Conservation (phyloP, 2,888 invertebrate species). For the Steinernema scapterisci region DNA sequence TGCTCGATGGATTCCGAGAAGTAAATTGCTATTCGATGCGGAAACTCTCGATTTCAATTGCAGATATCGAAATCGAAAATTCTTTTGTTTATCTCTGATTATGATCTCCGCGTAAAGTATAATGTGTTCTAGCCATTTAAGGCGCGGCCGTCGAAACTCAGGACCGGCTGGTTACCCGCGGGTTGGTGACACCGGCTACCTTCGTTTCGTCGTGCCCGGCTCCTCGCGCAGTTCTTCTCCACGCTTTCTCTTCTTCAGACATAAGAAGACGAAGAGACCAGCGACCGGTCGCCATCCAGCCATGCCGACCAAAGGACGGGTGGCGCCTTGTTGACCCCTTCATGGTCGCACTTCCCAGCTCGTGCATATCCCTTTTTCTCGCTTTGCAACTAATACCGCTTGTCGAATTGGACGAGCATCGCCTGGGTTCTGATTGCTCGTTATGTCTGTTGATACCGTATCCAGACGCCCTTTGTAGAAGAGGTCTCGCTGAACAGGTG, state of each 20-base stretch:
- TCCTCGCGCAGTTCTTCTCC: conserved; percentile 3
- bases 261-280: not conserved
- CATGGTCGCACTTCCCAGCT: not conserved
- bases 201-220: not conserved
- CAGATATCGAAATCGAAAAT: not conserved
- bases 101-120: conserved; percentile 17
- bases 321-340: conserved; percentile 15
- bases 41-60: conserved; percentile 23
- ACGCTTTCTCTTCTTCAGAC: conserved; percentile 26
- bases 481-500: not conserved
- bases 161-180: not conserved
- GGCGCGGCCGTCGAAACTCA: not conserved
- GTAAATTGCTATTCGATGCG: not conserved
- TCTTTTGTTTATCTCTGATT: conserved; percentile 26
- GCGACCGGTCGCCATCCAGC: not conserved
- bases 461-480: not conserved
- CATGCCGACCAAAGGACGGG: conserved; percentile 25
- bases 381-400: conserved; percentile 29
- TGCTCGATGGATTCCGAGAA: not conserved
- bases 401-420: no score
- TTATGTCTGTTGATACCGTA: not conserved
- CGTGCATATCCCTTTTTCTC: not conserved
- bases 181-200: not conserved
- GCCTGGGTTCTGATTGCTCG: not conserved
- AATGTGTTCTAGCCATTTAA: not conserved